Evolutionary conservation across 2,113 vertebrate species (phyloP).

Genomic region (Hassar affinis): DNA sequence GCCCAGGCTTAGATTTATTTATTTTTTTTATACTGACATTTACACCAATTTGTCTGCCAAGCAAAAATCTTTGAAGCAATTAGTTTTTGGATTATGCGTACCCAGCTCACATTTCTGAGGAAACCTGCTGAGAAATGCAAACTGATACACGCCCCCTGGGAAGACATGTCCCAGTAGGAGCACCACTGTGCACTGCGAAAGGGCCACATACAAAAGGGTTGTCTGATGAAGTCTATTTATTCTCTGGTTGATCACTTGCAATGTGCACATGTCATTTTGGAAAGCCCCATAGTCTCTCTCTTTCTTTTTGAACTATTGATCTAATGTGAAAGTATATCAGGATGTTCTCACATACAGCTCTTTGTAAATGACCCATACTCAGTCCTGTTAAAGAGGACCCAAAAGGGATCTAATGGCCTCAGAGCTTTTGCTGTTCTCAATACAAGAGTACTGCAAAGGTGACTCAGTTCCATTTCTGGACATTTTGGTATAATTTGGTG

Average conservation of each 20-base stretch:
- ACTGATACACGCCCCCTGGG: slow-evolving; percentile 6
- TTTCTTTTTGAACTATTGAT: background rate
- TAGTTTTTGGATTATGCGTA: slow-evolving; percentile 29
- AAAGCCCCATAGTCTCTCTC: background rate
- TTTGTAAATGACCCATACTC: background rate
- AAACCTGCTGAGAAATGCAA: slow-evolving; percentile 31
- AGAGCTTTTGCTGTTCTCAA: background rate
- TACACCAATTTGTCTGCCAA: slow-evolving; percentile 42
- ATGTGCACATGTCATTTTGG: background rate
- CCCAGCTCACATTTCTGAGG: slow-evolving; percentile 8
- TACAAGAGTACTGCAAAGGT: background rate
- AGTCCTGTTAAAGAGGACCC: background rate
- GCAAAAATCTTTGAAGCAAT: slow-evolving; percentile 35
- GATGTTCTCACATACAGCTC: background rate
- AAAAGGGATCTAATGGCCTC: background rate
- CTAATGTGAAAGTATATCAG: background rate
- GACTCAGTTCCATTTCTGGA: background rate
- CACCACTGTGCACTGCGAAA: background rate
- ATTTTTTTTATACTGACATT: slow-evolving; percentile 53
- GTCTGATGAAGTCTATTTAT: background rate
- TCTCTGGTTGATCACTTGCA: background rate
- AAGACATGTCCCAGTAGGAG: background rate
- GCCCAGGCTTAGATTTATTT: slow-evolving; percentile 58
- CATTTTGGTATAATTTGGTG: background rate
- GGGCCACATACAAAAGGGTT: background rate